A percentile compares a stretch with the other conserved stretches of the same genome.
Conservation (phyloP, 2,113 vertebrate species). For the Sus scrofa region DNA sequence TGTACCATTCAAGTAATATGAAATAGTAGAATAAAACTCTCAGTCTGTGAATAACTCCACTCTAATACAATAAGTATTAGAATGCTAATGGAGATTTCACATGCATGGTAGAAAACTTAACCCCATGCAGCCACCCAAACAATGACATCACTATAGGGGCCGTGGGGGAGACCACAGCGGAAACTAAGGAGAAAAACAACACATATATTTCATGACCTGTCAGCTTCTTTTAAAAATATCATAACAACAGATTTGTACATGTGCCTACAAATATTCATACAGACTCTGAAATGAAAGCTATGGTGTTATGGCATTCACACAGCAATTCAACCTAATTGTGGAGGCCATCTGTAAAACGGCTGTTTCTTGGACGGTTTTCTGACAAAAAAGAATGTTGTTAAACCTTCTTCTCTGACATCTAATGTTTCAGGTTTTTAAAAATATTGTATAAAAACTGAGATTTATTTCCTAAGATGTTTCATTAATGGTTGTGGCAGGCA, state of each 20-base stretch:
- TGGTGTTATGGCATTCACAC: conserved; percentile 81
- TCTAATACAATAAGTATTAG: not conserved
- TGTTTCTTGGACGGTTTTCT: conserved; percentile 84
- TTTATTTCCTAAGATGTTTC: conserved; percentile 95
- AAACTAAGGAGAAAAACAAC: conserved; percentile 59
- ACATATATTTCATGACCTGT: conserved; percentile 67
- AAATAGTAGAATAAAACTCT: conserved; percentile 30
- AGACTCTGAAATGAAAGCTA: conserved; percentile 83
- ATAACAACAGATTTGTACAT: conserved; percentile 77
- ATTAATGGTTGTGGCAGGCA: conserved; percentile 93
- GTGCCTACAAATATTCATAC: conserved; percentile 81
- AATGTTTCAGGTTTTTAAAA: conserved; percentile 91
- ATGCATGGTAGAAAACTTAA: not conserved
- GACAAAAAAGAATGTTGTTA: conserved; percentile 82
- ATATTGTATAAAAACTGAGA: conserved; percentile 92
- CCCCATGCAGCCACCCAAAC: conserved; percentile 23
- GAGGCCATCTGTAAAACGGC: conserved; percentile 83
- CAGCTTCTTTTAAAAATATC: conserved; percentile 73
- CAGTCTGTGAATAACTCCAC: conserved; percentile 35
- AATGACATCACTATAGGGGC: conserved; percentile 62
- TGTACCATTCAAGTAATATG: not conserved
- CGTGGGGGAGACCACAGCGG: not conserved
- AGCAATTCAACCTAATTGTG: conserved; percentile 88
- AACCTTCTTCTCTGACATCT: conserved; percentile 91
- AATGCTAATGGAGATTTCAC: conserved; percentile 13